A percentile compares a stretch with the other conserved stretches of the same genome.
These are phyloP conservation scores for Cherax quadricarinatus DNA, from an alignment of 1,140 invertebrate genomes.

Conservation along the genomic window DNA sequence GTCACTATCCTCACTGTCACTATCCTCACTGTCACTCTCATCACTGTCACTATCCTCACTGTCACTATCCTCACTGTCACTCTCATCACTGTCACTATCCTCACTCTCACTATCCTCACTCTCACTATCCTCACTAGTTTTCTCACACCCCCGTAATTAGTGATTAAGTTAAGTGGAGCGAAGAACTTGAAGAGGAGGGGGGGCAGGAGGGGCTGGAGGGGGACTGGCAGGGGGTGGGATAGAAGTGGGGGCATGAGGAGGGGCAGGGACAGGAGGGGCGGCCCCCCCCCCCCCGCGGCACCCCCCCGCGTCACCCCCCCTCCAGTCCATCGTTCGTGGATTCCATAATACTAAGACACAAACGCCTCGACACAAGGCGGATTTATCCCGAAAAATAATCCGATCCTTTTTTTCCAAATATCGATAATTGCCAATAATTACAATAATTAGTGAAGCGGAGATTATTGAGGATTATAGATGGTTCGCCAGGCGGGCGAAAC, in stretches of 20 bases:
- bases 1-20: background rate
- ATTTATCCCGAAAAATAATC: too few relatives aligned
- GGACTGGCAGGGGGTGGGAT: too few relatives aligned
- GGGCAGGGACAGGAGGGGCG: too few relatives aligned
- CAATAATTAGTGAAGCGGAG: too few relatives aligned
- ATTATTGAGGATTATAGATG: too few relatives aligned
- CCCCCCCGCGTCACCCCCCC: background rate
- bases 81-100: background rate
- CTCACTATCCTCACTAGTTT: constrained; percentile 36
- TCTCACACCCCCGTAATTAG: constrained; percentile 50
- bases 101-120: too few relatives aligned
- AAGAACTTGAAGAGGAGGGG: background rate
- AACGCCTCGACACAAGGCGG: background rate
- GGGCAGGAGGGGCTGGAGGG: background rate
- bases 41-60: background rate
- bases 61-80: background rate
- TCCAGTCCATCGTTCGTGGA: background rate
- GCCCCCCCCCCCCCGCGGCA: too few relatives aligned
- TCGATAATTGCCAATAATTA: too few relatives aligned
- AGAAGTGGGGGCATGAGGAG: too few relatives aligned
- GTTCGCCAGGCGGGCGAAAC: too few relatives aligned
- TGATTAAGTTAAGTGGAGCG: constrained; percentile 49
- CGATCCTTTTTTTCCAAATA: too few relatives aligned
- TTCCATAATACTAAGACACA: background rate
- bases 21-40: background rate